phyloP scores from a whole-genome alignment of 2,888 invertebrate genomes.

The Acanthosepion pharaonis region DNA sequence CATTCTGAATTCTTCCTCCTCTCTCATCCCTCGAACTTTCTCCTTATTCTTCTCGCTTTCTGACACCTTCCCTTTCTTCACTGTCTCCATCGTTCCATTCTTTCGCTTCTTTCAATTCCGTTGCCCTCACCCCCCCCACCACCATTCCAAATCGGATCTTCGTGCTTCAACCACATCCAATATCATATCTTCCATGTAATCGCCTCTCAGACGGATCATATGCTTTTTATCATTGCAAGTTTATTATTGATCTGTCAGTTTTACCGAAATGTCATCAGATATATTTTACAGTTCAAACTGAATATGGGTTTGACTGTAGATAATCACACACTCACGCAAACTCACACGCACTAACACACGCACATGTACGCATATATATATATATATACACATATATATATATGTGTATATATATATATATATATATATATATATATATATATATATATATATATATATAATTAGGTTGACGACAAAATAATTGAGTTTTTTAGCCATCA shows the following conservation, averaged over 20 bases:
- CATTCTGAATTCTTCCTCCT: no score
- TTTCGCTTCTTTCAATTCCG: rapidly evolving
- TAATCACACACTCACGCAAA: no score
- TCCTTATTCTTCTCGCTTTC: neutral
- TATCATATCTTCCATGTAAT: neutral
- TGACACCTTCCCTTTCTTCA: neutral
- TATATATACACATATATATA: no score
- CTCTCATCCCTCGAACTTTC: no score
- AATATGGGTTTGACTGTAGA: neutral
- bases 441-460: no score
- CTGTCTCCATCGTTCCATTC: neutral
- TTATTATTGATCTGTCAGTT: neutral
- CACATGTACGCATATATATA: no score
- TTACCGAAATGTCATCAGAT: neutral
- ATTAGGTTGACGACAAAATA: no score
- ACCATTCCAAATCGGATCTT: neutral
- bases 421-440: no score
- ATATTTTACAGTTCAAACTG: neutral
- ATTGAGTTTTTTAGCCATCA: no score
- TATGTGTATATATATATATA: no score
- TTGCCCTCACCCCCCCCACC: neutral
- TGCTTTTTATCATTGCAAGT: neutral
- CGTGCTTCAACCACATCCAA: neutral
- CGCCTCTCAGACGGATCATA: neutral
- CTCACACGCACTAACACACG: no score